Percentiles rank a stretch among this genome's conserved stretches.
phyloP scores from a whole-genome alignment of 2,113 vertebrate genomes.

The Eudyptes chrysolophus region DNA sequence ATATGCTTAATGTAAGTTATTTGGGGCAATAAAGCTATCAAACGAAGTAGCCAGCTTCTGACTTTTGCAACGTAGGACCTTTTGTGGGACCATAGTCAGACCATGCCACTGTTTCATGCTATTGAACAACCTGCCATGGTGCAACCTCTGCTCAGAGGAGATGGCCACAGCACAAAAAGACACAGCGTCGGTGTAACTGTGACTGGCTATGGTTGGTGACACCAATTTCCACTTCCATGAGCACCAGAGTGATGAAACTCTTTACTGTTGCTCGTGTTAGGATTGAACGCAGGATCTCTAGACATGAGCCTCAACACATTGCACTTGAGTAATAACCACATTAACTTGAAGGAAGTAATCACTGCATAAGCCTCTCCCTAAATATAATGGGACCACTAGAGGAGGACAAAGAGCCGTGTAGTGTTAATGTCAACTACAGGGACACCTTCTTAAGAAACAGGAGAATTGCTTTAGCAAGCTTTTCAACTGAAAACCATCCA shows the following conservation, averaged over 20 bases:
- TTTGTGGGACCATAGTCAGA: not conserved
- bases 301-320: not conserved
- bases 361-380: not conserved
- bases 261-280: not conserved
- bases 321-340: not conserved
- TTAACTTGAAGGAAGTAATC: not conserved
- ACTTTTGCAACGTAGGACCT: not conserved
- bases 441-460: not conserved
- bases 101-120: not conserved
- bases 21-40: not conserved
- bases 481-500: not conserved
- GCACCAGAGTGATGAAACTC: not conserved
- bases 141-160: not conserved
- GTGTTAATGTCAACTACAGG: not conserved
- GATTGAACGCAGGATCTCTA: not conserved
- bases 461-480: not conserved
- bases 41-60: not conserved
- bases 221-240: not conserved
- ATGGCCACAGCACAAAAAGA: not conserved
- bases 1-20: not conserved
- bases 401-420: conserved; percentile 40
- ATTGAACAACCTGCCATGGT: accelerated
- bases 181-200: accelerated
- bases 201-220: accelerated
- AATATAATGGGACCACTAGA: conserved; percentile 9